These are phyloP conservation scores for Drosophila pseudoananassae DNA, from an alignment of 1,140 invertebrate species.

Conservation along the genomic window DNA sequence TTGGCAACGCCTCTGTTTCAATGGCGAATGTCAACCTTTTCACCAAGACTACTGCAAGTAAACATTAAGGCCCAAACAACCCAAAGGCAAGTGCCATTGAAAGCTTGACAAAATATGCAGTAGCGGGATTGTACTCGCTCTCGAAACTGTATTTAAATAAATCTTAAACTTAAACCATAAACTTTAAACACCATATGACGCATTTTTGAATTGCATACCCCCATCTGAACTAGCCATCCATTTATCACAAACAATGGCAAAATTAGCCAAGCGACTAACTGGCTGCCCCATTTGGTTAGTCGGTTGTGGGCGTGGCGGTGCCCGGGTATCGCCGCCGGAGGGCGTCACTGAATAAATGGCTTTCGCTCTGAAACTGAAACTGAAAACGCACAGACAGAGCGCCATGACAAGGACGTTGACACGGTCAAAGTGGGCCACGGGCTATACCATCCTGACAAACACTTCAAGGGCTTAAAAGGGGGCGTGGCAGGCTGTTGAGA, in stretches of 20 bases:
- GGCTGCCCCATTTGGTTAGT: slow-evolving; percentile 13
- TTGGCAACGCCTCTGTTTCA: slow-evolving; percentile 51
- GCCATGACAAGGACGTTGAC: slow-evolving; percentile 53
- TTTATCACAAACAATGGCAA: slow-evolving; percentile 63
- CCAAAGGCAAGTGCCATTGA: slow-evolving; percentile 46
- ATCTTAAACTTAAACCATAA: background rate
- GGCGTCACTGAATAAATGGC: slow-evolving; percentile 57
- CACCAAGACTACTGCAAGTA: slow-evolving; percentile 22
- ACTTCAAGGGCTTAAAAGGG: slow-evolving; percentile 25
- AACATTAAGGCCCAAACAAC: slow-evolving; percentile 44
- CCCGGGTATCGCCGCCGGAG: slow-evolving; percentile 1
- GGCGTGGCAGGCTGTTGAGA: slow-evolving; percentile 33
- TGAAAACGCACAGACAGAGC: slow-evolving; percentile 1
- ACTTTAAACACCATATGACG: background rate
- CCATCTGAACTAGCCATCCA: slow-evolving; percentile 45
- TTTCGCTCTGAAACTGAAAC: slow-evolving; percentile 28
- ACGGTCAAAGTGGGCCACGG: slow-evolving; percentile 15
- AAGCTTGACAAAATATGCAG: slow-evolving; percentile 2
- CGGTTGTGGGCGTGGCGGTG: slow-evolving; percentile 39
- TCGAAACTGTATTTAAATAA: background rate
- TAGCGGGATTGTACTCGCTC: no score
- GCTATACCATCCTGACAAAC: slow-evolving; percentile 17
- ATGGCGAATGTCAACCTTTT: slow-evolving; percentile 54
- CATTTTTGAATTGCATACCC: background rate
- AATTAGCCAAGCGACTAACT: slow-evolving; percentile 55